Evolutionary conservation across 92 coral and sea anemone genomes (phyloP), one percentile per base, ranked within the genome.

Genomic region (Ricordea florida): DNA sequence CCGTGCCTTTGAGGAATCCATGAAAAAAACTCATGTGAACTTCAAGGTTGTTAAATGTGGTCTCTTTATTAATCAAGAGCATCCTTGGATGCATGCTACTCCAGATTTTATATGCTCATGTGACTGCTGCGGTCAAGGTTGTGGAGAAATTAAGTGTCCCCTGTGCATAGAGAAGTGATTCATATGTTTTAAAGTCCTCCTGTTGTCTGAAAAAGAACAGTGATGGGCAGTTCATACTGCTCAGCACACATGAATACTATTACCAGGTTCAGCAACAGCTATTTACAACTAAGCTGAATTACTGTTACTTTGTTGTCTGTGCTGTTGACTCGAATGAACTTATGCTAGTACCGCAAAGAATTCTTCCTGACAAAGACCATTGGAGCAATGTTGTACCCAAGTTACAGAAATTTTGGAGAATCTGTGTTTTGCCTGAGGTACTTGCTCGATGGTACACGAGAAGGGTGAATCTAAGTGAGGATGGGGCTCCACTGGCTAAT

Each of bases 221-320:
- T 47, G n/a, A 1, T 66, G 58, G 57, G 44, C 13, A 66, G 27
- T 72, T 72, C 41, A 2, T 29, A 60, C 80, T 75, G 27, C 34
- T 57, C 46, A 31, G 72, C 34, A 65, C 72, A 46, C 89, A 75
- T 34, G 38, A 46, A 9, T 87, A 82, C 21, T 82, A 73, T 50
- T 68, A 67, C 63, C 92, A 87, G 48, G 80, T 75, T 15, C 92
- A 81, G 32, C 89, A 87, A 47, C 92, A 87, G 62, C 74, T 87
- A 4, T 52, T 56, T 9, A 74, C 76, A 6, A 74, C 80, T 20
- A 63, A 78, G 20, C 69, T 26, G 22, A 28, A 52, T 50, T 65
- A 81, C 31, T 21, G 65, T 50, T 87, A 80, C 66, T 80, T 80
- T 73, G 34, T 85, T 66, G 91, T 85, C n/a, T 83, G 84, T 53